These are phyloP conservation scores for Eubasilissa regina DNA, from an alignment of 1,140 invertebrate genomes.

Conservation along the genomic window DNA sequence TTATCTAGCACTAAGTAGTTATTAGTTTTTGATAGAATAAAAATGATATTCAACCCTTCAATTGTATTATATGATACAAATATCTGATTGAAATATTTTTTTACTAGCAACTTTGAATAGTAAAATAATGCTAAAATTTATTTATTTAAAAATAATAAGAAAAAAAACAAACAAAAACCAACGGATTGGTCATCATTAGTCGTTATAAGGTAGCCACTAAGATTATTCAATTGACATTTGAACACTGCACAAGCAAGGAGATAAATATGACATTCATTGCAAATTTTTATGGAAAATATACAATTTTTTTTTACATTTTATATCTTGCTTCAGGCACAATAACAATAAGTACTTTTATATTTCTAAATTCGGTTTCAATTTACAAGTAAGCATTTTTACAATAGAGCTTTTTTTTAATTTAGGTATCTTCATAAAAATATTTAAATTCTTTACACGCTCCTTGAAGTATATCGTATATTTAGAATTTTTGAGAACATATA, in stretches of 20 bases:
- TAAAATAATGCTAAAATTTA: too few species aligned
- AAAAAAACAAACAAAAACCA: too few species aligned
- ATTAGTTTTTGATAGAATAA: too few species aligned
- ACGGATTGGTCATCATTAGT: too few species aligned
- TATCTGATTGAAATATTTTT: too few species aligned
- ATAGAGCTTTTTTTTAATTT: constrained; percentile 51
- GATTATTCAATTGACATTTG: constrained; percentile 47
- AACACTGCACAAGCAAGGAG: constrained; percentile 43
- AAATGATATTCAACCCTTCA: too few species aligned
- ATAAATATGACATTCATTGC: constrained; percentile 22
- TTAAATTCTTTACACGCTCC: constrained; percentile 27
- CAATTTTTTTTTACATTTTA: constrained; percentile 42
- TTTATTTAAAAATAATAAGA: too few species aligned
- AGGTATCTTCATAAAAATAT: constrained; percentile 50
- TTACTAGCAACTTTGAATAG: too few species aligned
- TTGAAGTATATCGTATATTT: constrained; percentile 15
- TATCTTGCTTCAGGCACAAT: constrained; percentile 59
- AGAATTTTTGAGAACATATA: constrained; percentile 24
- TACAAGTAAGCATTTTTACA: constrained; percentile 59
- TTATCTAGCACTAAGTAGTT: too few species aligned
- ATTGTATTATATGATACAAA: too few species aligned
- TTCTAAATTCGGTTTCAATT: constrained; percentile 58
- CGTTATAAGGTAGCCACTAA: background rate
- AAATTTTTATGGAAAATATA: constrained; percentile 50
- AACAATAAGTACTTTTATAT: constrained; percentile 57